These are phyloP conservation scores for Astreopora myriophthalma DNA, from an alignment of 64 coral and sea anemone species.

Conservation along the genomic window DNA sequence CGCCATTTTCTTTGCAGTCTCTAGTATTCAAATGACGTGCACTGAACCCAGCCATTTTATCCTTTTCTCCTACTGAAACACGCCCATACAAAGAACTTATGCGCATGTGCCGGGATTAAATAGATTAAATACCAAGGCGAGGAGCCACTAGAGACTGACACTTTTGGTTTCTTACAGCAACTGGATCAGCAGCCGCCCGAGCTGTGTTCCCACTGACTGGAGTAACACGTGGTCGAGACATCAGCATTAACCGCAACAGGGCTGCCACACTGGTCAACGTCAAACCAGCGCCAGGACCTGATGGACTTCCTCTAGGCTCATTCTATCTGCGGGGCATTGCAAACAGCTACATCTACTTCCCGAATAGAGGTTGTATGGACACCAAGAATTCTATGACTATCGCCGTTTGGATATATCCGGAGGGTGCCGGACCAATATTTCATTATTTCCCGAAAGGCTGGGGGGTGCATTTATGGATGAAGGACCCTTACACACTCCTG, in stretches of 20 bases:
- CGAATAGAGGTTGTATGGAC: constrained; percentile 61
- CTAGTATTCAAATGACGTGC: too few species aligned
- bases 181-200: constrained; percentile 44
- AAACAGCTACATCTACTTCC: constrained; percentile 78
- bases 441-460: constrained; percentile 68
- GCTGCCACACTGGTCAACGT: constrained; percentile 63
- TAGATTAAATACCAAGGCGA: background rate
- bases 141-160: background rate
- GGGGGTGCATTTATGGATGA: constrained; percentile 86
- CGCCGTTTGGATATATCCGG: constrained; percentile 66
- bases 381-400: constrained; percentile 75
- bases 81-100: too few species aligned
- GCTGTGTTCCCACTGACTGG: constrained; percentile 70
- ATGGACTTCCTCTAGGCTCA: constrained; percentile 49
- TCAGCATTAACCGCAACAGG: constrained; percentile 33
- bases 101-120: background rate
- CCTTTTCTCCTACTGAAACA: too few species aligned
- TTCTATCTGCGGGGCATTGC: constrained; percentile 49
- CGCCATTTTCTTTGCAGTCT: too few species aligned
- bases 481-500: constrained; percentile 13
- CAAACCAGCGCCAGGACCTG: constrained; percentile 55
- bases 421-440: constrained; percentile 76
- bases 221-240: constrained; percentile 44
- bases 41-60: too few species aligned
- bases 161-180: background rate